These are phyloP conservation scores for Pelagia noctiluca DNA, from an alignment of 30 jellyfish, hydroid and myxozoan genomes.

Conservation along the genomic window DNA sequence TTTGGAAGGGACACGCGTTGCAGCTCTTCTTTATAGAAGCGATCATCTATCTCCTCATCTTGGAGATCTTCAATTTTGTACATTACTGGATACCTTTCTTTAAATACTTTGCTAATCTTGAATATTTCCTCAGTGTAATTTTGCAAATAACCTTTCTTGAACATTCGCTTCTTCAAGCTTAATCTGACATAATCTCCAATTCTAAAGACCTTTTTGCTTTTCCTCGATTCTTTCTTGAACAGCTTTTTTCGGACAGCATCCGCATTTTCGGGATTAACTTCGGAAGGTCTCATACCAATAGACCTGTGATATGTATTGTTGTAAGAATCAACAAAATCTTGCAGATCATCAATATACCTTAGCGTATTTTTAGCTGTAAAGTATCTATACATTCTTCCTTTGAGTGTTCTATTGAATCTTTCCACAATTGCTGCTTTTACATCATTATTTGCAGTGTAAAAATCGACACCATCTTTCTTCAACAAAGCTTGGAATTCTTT, in stretches of 20 bases:
- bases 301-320: conserved; percentile 55
- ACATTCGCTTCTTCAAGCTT: conserved; percentile 34
- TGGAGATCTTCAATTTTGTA: conserved; percentile 41
- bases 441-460: conserved; percentile 26
- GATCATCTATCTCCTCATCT: conserved; percentile 34
- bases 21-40: conserved; percentile 56
- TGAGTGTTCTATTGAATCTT: conserved; percentile 49
- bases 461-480: background rate
- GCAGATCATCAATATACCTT: conserved; percentile 32
- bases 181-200: conserved; percentile 54
- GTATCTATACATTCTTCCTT: conserved; percentile 41
- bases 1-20: conserved; percentile 40
- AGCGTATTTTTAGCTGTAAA: conserved; percentile 26
- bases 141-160: conserved; percentile 51
- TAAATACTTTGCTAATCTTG: background rate
- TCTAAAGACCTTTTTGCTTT: background rate
- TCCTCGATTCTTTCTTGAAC: background rate
- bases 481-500: background rate
- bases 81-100: conserved; percentile 8
- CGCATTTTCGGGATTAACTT: conserved; percentile 39
- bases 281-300: conserved; percentile 46
- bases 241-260: conserved; percentile 10
- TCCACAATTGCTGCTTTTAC: conserved; percentile 58
- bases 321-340: conserved; percentile 37
- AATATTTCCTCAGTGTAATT: conserved; percentile 58